Evolutionary conservation across 2,113 vertebrate species (phyloP).

Genomic region (Catharus fuscescens): DNA sequence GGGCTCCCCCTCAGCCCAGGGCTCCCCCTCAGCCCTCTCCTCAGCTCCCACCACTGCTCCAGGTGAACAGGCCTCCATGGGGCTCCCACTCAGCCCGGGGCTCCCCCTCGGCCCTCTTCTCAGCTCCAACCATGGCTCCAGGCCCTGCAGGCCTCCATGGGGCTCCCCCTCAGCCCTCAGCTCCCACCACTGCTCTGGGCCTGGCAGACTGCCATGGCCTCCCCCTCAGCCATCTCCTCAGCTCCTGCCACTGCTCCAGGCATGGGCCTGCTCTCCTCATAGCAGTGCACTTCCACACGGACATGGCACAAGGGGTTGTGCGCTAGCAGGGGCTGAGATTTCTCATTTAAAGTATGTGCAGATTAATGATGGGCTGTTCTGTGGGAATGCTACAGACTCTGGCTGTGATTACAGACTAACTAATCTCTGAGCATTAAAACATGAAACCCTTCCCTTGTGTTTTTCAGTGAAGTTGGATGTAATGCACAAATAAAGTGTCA

Average conservation of each 20-base stretch:
- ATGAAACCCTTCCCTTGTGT: fast-evolving
- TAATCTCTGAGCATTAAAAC: background rate
- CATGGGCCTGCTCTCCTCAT: fast-evolving
- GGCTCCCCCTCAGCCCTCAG: too few species aligned
- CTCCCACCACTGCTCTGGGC: background rate
- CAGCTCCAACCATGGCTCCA: too few species aligned
- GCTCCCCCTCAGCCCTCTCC: background rate
- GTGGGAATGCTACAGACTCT: fast-evolving
- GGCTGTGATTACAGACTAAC: background rate
- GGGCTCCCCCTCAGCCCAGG: too few species aligned
- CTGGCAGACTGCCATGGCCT: fast-evolving
- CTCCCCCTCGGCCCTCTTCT: too few species aligned
- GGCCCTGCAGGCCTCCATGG: too few species aligned
- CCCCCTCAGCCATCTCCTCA: fast-evolving
- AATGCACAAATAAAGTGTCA: background rate
- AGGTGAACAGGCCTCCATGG: too few species aligned
- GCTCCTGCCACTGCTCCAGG: fast-evolving
- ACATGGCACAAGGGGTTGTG: too few species aligned
- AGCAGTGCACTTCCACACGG: fast-evolving
- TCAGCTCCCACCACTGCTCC: background rate
- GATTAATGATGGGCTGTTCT: background rate
- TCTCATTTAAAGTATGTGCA: background rate
- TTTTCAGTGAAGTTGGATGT: background rate
- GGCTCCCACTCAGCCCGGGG: too few species aligned
- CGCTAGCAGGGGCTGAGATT: fast-evolving